These are phyloP conservation scores for Cassiopea andromeda DNA, from an alignment of 30 jellyfish, hydroid and myxozoan species.

Conservation along the genomic window DNA sequence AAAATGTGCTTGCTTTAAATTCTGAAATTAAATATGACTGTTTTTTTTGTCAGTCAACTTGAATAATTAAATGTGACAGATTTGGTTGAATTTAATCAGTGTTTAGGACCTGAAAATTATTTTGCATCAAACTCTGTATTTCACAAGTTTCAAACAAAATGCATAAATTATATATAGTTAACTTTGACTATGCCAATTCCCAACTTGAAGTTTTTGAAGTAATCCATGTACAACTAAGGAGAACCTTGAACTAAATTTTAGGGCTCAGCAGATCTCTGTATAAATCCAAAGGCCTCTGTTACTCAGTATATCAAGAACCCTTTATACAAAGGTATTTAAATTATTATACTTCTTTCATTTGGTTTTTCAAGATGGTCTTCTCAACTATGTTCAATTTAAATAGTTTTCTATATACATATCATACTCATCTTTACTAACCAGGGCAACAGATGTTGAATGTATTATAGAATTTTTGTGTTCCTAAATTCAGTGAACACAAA, in stretches of 20 bases:
- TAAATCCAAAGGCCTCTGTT: conserved; percentile 77
- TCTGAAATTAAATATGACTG: too few species aligned
- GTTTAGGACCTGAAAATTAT: too few species aligned
- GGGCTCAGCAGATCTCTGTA: conserved; percentile 94
- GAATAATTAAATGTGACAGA: too few species aligned
- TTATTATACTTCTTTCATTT: background rate
- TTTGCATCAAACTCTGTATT: background rate
- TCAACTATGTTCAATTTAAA: background rate
- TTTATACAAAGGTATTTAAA: conserved; percentile 73
- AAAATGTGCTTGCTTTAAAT: background rate
- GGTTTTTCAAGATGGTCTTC: background rate
- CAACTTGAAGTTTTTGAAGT: too few species aligned
- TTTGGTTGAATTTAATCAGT: too few species aligned
- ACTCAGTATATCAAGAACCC: conserved; percentile 60
- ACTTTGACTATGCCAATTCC: background rate
- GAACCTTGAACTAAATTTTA: background rate
- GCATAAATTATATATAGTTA: background rate
- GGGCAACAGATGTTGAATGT: too few species aligned
- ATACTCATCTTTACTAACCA: too few species aligned
- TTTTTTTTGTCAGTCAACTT: too few species aligned
- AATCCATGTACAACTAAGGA: too few species aligned
- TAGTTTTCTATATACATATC: too few species aligned
- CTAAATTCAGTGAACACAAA: too few species aligned
- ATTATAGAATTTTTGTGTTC: too few species aligned
- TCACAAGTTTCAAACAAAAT: background rate